These are phyloP conservation scores for Aptenodytes patagonicus DNA, from an alignment of 2,113 vertebrate species.

Conservation along the genomic window DNA sequence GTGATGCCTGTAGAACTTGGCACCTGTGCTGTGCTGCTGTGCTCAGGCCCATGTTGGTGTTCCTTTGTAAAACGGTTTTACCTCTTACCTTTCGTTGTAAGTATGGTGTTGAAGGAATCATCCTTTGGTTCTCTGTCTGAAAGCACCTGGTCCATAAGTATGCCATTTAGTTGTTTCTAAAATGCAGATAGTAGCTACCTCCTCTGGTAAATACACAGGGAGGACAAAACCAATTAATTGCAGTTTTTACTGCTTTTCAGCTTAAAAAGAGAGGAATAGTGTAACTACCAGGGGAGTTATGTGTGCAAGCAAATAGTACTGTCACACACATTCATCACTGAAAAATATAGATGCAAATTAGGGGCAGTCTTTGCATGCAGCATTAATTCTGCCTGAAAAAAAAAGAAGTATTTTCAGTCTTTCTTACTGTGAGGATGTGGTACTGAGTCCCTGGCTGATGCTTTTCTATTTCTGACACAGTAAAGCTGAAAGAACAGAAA, in stretches of 20 bases:
- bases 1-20: not conserved
- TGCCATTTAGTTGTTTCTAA: not conserved
- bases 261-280: not conserved
- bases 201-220: not conserved
- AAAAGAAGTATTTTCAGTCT: not conserved
- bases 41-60: not conserved
- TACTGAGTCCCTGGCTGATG: not conserved
- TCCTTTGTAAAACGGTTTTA: not conserved
- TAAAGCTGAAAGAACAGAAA: not conserved
- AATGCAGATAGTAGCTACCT: not conserved
- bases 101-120: not conserved
- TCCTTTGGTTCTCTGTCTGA: not conserved
- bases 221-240: not conserved
- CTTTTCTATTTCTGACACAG: not conserved
- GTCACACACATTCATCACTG: not conserved
- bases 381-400: not conserved
- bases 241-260: not conserved
- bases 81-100: not conserved
- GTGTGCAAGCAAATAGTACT: not conserved
- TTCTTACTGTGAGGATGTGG: not conserved
- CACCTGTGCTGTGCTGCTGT: not conserved
- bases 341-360: not conserved
- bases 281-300: not conserved
- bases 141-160: not conserved
- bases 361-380: not conserved